Evolutionary conservation across 2,888 invertebrate genomes (phyloP), one percentile per base, ranked within the genome.

Genomic region (Trichogramma evanescens): DNA sequence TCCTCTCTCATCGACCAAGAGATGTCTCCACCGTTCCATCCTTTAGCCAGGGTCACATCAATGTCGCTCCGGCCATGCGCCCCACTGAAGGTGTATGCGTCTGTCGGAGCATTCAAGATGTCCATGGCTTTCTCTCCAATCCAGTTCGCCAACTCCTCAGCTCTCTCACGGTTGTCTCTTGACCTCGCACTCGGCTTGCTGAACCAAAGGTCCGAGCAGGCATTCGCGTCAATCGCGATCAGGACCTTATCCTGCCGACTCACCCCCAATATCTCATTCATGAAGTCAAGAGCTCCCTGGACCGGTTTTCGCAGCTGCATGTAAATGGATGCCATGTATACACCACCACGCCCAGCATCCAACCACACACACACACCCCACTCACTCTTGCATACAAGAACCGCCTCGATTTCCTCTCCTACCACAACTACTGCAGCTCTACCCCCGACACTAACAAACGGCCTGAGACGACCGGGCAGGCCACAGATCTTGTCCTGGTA

Each of bases 141-240:
- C 26, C 26, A 26, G 3, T 26, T 0, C 3, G 0, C 26, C 26
- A 26, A 2, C 26, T 26, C 26, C 3, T 26, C 26, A 2, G 26
- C 26, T 26, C 26, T 26, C 26, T 26, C 26, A 26, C 1, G 2
- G 3, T 26, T 26, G 3, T 26, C 26, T 13, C 13, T 13, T 13
- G 13, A n/a, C 13, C 3, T 26, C 26, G 26, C 26, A 3, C 8
- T 26, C 6, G 26, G 43, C 38, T 59, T 59, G 43, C 65, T 65
- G 45, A 58, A 44, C 63, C 66, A 68, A 13, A 65, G 9, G 4
- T 55, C 61, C 0, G 65, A 65, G 8, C 52, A 55, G 1, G 66
- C 65, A 50, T 68, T 67, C 7, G 67, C 67, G 50, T 68, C 64
- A 44, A 66, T 59, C 0, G 66, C 65, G 0, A 67, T n/a, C 4